A percentile compares a stretch with the other conserved stretches of the same genome.
Conservation (phyloP, 1,140 invertebrate species). For the Triops longicaudatus region DNA sequence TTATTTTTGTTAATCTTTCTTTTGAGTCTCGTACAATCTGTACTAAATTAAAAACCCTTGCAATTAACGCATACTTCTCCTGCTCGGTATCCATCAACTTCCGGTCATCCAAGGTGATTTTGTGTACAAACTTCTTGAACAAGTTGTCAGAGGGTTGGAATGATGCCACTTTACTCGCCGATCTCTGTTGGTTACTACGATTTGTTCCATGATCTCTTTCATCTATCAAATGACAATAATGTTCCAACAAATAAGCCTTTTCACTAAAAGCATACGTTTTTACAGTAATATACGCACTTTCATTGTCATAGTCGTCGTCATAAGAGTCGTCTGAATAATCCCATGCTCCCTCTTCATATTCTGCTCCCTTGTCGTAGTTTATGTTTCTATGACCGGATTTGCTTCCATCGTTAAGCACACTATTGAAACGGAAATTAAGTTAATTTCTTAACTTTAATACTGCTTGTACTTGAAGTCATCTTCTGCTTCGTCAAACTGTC, state of each 20-base stretch:
- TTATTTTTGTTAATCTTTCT: too few species aligned
- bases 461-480: not conserved
- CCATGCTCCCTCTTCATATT: slow-evolving; percentile 31
- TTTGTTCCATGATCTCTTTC: slow-evolving; percentile 27
- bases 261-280: too few species aligned
- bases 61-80: slow-evolving; percentile 41
- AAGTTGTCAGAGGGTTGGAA: slow-evolving; percentile 75
- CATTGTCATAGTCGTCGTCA: slow-evolving; percentile 37
- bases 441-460: not conserved
- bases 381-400: not conserved
- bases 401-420: not conserved
- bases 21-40: too few species aligned
- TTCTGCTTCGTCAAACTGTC: slow-evolving; percentile 23
- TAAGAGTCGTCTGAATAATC: slow-evolving; percentile 35
- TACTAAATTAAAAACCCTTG: too few species aligned
- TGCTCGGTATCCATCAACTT: slow-evolving; percentile 54
- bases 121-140: slow-evolving; percentile 64
- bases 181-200: slow-evolving; percentile 23
- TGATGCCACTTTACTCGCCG: slow-evolving; percentile 49
- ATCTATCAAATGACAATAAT: slow-evolving; percentile 26
- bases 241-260: too few species aligned
- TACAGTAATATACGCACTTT: slow-evolving; percentile 36
- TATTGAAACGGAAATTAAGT: not conserved
- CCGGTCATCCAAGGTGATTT: slow-evolving; percentile 78
- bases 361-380: not conserved